Conservation (phyloP, 2,113 vertebrate species). For the Myanophis thanlyinensis region DNA sequence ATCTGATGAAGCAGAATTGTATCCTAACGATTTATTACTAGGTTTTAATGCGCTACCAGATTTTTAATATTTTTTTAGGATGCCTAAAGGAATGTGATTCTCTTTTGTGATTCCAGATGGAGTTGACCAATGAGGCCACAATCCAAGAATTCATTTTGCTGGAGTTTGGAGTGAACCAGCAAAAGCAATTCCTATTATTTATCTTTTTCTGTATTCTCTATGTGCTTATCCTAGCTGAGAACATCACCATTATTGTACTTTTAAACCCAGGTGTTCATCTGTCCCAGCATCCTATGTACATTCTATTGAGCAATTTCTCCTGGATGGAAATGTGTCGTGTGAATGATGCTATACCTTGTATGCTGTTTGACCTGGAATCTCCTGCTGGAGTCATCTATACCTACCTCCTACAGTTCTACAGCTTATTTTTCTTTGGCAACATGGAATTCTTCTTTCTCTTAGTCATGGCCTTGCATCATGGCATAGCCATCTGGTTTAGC, state of each 20-base stretch:
- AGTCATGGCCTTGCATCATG: background rate
- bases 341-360: background rate
- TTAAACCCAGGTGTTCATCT: background rate
- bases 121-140: background rate
- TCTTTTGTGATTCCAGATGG: background rate
- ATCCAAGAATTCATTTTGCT: background rate
- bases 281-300: background rate
- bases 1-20: too few relatives aligned
- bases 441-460: background rate
- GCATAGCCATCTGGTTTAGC: background rate
- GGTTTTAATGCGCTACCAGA: too few relatives aligned
- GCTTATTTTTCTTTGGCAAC: background rate
- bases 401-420: background rate
- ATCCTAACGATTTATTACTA: too few relatives aligned
- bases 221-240: background rate
- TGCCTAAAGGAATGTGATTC: background rate
- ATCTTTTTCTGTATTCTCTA: background rate
- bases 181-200: background rate
- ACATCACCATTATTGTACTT: background rate
- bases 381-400: background rate
- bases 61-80: too few relatives aligned
- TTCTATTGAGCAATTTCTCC: background rate
- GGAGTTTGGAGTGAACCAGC: background rate
- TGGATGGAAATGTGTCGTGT: constrained; percentile 8
- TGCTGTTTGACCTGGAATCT: background rate